Base-by-base conservation (phyloP, 1,140 invertebrate species). In the Thaumatotibia leucotreta region DNA sequence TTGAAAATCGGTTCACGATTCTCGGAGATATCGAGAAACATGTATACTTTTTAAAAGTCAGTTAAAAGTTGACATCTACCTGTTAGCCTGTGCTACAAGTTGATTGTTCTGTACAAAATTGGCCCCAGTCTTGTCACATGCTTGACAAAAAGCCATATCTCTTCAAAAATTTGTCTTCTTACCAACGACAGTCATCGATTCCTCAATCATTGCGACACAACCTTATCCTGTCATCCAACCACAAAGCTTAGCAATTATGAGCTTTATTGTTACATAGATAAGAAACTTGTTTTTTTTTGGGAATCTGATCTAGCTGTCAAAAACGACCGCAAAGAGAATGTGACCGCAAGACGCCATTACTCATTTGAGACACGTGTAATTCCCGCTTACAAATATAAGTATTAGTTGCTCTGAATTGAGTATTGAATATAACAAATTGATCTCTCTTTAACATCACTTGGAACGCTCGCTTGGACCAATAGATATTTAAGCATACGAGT, bases 281-380 rank as follows among this genome's bases (percentile, higher is more conserved):
- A 17, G 52, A 58, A 54, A 54, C 17, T 23, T 22, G 24, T 3
- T 24, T 58, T 58, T 27, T 58, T 58, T 24, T 29, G 23, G 52
- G 24, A 58, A 61, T 33, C 29, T 20, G 50, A 23, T 35, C 68
- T 66, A 54, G 61, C 68, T 66, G 64, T 66, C 68, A 66, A 70
- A 69, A 66, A 64, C 23, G 66, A 29, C 29, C 61, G 52, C 52
- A n/a, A 58, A 58, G 52, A 14, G 23, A 58, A 58, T 29, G 63
- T 66, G 33, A 70, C 68, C 68, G 64, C 64, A 70, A 58, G 23
- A 1, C 14, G 14, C 52, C 52, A 58, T 58, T 58, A 58, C 52
- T 58, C 52, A 58, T 27, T 31, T n/a, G 24, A 23, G 52, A 58
- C 52, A 58, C 52, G 52, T 58, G 52, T 58, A 58, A 58, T 10